These are phyloP conservation scores for Drosophila stalkeri DNA, from an alignment of 2,888 invertebrate species.

Conservation along the genomic window DNA sequence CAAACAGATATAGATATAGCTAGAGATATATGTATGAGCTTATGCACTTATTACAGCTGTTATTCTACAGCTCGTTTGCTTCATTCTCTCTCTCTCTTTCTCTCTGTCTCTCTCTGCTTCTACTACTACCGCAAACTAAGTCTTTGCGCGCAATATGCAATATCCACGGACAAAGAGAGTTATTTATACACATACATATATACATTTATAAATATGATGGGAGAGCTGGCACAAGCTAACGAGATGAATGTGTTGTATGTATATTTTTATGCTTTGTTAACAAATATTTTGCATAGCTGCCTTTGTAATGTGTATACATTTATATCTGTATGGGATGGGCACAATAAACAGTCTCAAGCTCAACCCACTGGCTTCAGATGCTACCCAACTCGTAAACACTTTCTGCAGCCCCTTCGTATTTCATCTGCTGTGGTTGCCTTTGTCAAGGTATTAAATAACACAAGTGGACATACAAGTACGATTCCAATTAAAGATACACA, in stretches of 20 bases:
- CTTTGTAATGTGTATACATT: neutral
- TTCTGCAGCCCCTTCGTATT: slow-evolving; percentile 3
- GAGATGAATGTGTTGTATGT: neutral
- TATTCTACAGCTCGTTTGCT: neutral
- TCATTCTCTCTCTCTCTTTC: neutral
- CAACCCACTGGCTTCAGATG: slow-evolving; percentile 1
- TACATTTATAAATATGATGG: neutral
- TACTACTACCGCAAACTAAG: no score
- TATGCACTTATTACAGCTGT: neutral
- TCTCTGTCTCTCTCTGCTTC: neutral
- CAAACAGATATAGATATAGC: neutral
- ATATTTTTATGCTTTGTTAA: slow-evolving; percentile 17
- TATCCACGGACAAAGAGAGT: slow-evolving; percentile 1
- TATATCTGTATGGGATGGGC: neutral
- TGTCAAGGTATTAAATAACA: slow-evolving; percentile 14
- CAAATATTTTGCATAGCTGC: slow-evolving; percentile 38
- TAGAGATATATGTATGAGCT: neutral
- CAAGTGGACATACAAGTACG: slow-evolving; percentile 15
- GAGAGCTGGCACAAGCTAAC: neutral
- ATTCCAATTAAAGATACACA: slow-evolving; percentile 9
- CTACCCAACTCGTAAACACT: slow-evolving; percentile 2
- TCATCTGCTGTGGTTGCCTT: slow-evolving; percentile 1
- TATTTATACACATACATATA: neutral
- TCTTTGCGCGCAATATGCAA: neutral
- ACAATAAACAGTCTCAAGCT: slow-evolving; percentile 2